phyloP scores from a whole-genome alignment of 2,888 invertebrate species.

The Dynastes grantii region DNA sequence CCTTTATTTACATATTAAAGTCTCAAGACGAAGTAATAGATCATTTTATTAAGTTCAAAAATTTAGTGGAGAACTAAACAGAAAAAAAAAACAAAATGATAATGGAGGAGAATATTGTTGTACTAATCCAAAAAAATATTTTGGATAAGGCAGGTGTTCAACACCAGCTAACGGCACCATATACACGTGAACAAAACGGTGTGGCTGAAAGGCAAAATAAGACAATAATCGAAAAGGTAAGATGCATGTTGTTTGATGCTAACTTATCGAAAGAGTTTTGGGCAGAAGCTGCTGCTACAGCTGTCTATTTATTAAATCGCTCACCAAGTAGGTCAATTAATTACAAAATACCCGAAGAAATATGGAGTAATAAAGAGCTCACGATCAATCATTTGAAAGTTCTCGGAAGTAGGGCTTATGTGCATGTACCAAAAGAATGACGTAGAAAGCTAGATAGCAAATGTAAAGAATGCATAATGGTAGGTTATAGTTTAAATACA shows the following conservation, averaged over 20 bases:
- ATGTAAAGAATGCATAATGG: slow-evolving; percentile 49
- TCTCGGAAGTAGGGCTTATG: slow-evolving; percentile 47
- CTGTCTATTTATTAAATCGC: slow-evolving; percentile 16
- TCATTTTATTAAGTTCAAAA: slow-evolving; percentile 57
- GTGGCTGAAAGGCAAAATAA: not conserved
- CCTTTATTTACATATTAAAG: slow-evolving; percentile 58
- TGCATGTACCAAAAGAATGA: slow-evolving; percentile 48
- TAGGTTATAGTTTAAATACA: slow-evolving; percentile 46
- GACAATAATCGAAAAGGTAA: slow-evolving; percentile 5
- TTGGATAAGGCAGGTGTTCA: not conserved
- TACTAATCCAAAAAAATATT: slow-evolving; percentile 53
- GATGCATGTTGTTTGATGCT: slow-evolving; percentile 59
- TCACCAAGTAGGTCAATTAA: slow-evolving; percentile 1
- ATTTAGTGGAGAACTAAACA: slow-evolving; percentile 60
- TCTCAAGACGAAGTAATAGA: not conserved
- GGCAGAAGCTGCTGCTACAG: slow-evolving; percentile 30
- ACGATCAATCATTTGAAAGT: slow-evolving; percentile 56
- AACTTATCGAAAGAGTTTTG: slow-evolving; percentile 52
- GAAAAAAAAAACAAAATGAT: slow-evolving; percentile 59
- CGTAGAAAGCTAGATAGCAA: slow-evolving; percentile 49
- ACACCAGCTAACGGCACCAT: not conserved
- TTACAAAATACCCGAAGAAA: slow-evolving; percentile 5
- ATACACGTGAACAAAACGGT: slow-evolving; percentile 10
- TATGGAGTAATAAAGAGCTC: slow-evolving; percentile 42
- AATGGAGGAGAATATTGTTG: slow-evolving; percentile 59